Percentiles rank a stretch among this genome's conserved stretches.
These are phyloP conservation scores for Neolamprologus caudopunctatus DNA, from an alignment of 2,113 vertebrate species.

Conservation along the genomic window DNA sequence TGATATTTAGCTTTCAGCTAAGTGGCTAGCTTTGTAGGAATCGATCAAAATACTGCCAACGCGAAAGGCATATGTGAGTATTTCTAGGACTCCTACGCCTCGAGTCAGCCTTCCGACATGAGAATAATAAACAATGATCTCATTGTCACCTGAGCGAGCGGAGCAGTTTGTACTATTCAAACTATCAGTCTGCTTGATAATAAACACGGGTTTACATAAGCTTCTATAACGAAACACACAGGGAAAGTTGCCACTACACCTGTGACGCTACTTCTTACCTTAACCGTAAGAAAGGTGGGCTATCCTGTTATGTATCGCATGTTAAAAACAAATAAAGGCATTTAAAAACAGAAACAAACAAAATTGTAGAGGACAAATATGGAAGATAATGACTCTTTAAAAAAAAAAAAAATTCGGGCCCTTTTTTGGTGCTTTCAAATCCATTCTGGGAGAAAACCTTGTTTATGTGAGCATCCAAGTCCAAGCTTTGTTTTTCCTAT, in stretches of 20 bases:
- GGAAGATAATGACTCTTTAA: neutral
- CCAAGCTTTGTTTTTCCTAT: neutral
- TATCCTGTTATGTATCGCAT: neutral
- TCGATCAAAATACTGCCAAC: neutral
- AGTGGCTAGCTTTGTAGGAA: neutral
- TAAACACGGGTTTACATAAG: neutral
- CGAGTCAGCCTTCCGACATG: neutral
- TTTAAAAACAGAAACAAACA: neutral
- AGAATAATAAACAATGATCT: conserved; percentile 13
- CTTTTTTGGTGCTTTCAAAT: neutral
- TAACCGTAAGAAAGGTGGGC: neutral
- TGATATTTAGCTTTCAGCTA: neutral
- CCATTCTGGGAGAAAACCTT: neutral
- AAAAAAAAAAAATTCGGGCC: accelerated
- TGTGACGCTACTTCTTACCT: neutral
- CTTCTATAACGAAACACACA: neutral
- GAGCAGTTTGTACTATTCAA: neutral
- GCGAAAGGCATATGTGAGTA: neutral
- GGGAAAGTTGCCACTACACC: neutral
- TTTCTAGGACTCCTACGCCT: neutral
- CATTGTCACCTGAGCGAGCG: conserved; percentile 24
- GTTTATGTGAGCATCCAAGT: neutral
- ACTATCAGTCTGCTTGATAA: accelerated
- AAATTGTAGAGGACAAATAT: neutral
- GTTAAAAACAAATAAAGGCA: neutral